Base-by-base conservation (phyloP, 2,888 invertebrate genomes). In the Conistra vaccinii region DNA sequence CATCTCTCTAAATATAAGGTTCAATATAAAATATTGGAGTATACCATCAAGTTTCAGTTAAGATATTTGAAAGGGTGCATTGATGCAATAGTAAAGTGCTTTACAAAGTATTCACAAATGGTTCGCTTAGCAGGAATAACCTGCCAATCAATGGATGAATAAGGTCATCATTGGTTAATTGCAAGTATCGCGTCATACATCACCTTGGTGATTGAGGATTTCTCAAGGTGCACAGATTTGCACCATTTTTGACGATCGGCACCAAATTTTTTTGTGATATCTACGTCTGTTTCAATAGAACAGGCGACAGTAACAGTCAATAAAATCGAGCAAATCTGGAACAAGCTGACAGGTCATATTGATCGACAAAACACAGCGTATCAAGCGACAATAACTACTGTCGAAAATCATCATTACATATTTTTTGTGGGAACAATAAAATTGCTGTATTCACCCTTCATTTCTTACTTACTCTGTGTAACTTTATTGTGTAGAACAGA, bases 81-180 rank as follows among this genome's bases (percentile, higher is more conserved):
- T 62, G 20, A 35, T 65, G 42, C 51, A 53, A 32, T 26, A 29
- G 23, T 39, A 42, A n/a, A 14, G 35, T 35, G 20, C 42, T 17
- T 69, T 35, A 78, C n/a, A n/a, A 69, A 78, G 70, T 39, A 61
- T 29, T 78, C 69, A 61, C 53, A 57, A 48, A 62, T 55, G 32
- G 29, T 61, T 55, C 51, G 1, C 14, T 61, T 51, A 14, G 48
- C 5, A 45, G 17, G 5, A 42, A 72, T 51, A 23, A 53, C n/a
- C 14, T 26, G 51, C 17, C 17, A 53, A 73, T 73, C 17, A 45
- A 32, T 26, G 32, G 5, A 32, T 53, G 6, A 61, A 42, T 48
- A 14, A 4, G 10, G 35, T 17, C 32, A 3, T 10, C n/a, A 29
- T 26, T 60, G 48, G 29, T 58, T 14, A n/a, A 14, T n/a, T 3